These are phyloP conservation scores for Pachyramphus minor DNA, from an alignment of 2,113 vertebrate genomes.

Conservation along the genomic window DNA sequence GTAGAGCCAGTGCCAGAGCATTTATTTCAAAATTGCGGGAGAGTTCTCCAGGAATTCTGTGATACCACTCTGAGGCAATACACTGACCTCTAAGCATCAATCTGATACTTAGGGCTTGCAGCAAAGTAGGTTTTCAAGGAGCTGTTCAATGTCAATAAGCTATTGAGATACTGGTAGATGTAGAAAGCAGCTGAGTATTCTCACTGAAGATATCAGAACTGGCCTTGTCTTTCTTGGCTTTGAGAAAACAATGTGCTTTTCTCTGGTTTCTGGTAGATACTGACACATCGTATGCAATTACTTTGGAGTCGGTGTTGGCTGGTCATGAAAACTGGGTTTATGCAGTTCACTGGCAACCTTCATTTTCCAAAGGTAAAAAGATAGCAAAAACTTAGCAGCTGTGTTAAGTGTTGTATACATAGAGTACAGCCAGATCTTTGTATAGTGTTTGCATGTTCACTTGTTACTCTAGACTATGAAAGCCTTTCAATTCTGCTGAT, in stretches of 20 bases:
- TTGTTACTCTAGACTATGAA: background rate
- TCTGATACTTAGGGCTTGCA: background rate
- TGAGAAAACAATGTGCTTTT: slow-evolving; percentile 8
- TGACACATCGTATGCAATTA: slow-evolving; percentile 76
- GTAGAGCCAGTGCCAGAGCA: background rate
- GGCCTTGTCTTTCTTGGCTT: background rate
- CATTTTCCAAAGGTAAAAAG: slow-evolving; percentile 80
- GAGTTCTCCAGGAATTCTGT: background rate
- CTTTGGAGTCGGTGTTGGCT: slow-evolving; percentile 90
- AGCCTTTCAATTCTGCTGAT: background rate
- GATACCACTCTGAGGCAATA: background rate
- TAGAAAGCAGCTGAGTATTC: background rate
- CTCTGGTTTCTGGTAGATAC: slow-evolving; percentile 64
- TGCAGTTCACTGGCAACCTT: slow-evolving; percentile 92
- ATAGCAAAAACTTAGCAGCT: background rate
- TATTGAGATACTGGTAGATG: background rate
- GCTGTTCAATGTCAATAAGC: background rate
- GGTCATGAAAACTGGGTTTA: slow-evolving; percentile 97
- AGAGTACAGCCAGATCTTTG: background rate
- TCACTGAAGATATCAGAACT: background rate
- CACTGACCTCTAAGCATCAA: background rate
- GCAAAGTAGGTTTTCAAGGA: background rate
- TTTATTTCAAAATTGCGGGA: background rate
- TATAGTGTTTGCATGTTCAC: background rate
- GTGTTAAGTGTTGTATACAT: background rate